Conservation (phyloP, 2,888 invertebrate species). For the Micoletzkya japonica region DNA sequence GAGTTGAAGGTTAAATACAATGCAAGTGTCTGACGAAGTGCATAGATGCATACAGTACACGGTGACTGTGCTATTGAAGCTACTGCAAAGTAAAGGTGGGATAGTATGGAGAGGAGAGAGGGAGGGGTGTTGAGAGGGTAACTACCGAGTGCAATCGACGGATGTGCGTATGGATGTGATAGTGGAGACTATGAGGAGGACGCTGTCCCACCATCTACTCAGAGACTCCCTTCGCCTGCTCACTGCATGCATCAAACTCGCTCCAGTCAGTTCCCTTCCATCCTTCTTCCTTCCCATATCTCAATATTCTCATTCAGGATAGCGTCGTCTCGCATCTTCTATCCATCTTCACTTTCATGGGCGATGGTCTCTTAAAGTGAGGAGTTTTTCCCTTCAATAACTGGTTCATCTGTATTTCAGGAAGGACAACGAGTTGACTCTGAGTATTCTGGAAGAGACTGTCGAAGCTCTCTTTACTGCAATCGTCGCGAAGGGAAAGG, state of each 20-base stretch:
- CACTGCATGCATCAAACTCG: slow-evolving; percentile 77
- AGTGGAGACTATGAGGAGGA: slow-evolving; percentile 85
- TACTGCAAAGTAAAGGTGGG: slow-evolving; percentile 2
- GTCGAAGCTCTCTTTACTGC: slow-evolving; percentile 53
- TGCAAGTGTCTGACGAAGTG: slow-evolving; percentile 1
- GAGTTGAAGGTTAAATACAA: background rate
- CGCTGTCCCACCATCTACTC: slow-evolving; percentile 91
- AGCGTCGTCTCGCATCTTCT: slow-evolving; percentile 89
- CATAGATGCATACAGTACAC: slow-evolving; percentile 18
- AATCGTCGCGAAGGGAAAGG: slow-evolving; percentile 35
- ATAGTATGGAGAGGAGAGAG: no score
- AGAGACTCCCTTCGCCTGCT: slow-evolving; percentile 86
- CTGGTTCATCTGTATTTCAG: slow-evolving; percentile 10
- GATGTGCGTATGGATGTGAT: slow-evolving; percentile 74
- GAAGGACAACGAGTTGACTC: slow-evolving; percentile 59
- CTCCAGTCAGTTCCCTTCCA: slow-evolving; percentile 73
- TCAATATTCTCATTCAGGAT: slow-evolving; percentile 45
- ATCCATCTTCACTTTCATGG: slow-evolving; percentile 97
- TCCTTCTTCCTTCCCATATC: no score
- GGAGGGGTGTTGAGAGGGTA: no score
- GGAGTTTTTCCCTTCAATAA: slow-evolving; percentile 46
- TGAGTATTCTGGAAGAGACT: slow-evolving; percentile 55
- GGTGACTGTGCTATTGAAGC: slow-evolving; percentile 12
- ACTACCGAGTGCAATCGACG: slow-evolving; percentile 32
- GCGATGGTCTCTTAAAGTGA: slow-evolving; percentile 77